Percentiles rank a stretch among this genome's conserved stretches.
Conservation (phyloP, 2,797 vertebrate genomes). For the Apodemus agrarius region DNA sequence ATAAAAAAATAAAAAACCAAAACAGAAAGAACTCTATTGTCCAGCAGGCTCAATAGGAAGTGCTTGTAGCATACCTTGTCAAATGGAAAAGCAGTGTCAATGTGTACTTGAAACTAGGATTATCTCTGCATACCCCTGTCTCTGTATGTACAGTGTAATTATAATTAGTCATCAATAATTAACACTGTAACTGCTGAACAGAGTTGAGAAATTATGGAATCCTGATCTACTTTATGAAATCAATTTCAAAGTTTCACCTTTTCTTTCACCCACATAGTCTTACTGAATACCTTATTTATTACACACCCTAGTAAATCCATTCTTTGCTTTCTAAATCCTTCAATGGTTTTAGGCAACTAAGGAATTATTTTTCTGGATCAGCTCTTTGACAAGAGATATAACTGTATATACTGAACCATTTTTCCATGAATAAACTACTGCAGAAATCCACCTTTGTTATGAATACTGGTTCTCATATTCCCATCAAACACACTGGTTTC, state of each 20-base stretch:
- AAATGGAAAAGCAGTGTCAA: neutral
- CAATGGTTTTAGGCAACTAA: neutral
- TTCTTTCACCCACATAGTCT: neutral
- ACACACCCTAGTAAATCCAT: neutral
- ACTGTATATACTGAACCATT: neutral
- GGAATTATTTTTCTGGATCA: neutral
- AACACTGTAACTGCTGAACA: neutral
- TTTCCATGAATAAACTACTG: slow-evolving; percentile 28
- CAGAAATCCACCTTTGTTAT: neutral
- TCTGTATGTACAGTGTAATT: neutral
- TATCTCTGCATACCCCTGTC: neutral
- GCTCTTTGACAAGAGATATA: neutral
- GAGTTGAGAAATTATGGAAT: neutral
- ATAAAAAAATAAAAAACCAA: neutral
- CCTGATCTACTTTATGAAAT: neutral
- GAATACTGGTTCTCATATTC: neutral
- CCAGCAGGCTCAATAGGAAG: neutral
- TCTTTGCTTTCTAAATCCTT: slow-evolving; percentile 9
- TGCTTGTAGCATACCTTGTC: neutral
- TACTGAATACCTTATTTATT: neutral
- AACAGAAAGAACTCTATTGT: neutral
- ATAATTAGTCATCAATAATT: neutral
- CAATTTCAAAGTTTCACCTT: neutral
- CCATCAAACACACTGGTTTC: slow-evolving; percentile 7
- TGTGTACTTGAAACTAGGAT: neutral